These are phyloP conservation scores for Heliothis peltigera DNA, from an alignment of 2,888 invertebrate species.

Conservation along the genomic window DNA sequence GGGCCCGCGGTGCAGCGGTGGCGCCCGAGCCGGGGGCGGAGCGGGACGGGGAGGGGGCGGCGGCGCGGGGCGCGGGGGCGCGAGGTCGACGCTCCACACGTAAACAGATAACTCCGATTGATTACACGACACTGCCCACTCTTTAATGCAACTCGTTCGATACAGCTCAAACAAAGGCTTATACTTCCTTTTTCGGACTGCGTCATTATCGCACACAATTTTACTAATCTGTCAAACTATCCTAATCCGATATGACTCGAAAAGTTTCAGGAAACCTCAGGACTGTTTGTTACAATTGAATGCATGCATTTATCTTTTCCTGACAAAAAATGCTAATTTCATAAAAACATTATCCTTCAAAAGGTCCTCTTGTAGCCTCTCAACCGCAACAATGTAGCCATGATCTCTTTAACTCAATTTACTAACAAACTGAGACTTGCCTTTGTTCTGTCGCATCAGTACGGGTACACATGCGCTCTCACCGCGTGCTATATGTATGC, in stretches of 20 bases:
- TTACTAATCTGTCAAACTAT: background rate
- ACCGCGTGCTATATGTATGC: background rate
- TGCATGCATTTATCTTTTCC: no score
- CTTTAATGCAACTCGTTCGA: constrained; percentile 57
- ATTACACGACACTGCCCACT: constrained; percentile 79
- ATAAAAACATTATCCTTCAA: no score
- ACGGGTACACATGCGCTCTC: background rate
- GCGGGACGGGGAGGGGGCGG: constrained; percentile 43
- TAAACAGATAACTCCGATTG: constrained; percentile 84
- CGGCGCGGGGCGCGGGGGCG: constrained; percentile 55
- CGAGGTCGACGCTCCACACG: constrained; percentile 79
- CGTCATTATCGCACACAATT: constrained; percentile 36
- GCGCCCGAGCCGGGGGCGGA: constrained; percentile 45
- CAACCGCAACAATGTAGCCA: background rate
- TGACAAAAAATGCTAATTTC: no score
- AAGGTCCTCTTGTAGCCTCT: background rate
- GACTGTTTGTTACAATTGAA: background rate
- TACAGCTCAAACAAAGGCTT: constrained; percentile 58
- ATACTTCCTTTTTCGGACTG: constrained; percentile 39
- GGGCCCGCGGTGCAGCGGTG: constrained; percentile 56
- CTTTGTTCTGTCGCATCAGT: background rate
- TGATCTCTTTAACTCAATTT: background rate
- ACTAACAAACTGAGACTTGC: background rate
- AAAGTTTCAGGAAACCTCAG: background rate
- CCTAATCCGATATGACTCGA: background rate